Evolutionary conservation across 2,888 invertebrate genomes (phyloP).

Genomic region (Chloromyia formosa): DNA sequence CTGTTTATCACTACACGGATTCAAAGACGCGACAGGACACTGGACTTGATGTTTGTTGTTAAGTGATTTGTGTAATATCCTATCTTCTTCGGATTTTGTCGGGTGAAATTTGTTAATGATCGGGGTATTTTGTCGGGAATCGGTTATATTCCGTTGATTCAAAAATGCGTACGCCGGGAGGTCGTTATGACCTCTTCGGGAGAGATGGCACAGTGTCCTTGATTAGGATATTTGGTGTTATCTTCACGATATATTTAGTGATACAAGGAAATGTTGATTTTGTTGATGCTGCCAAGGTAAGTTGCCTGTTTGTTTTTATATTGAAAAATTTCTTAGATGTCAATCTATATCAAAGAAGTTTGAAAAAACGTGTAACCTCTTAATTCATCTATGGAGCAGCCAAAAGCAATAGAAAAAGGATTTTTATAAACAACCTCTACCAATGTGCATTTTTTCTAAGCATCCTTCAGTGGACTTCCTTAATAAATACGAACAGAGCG

Average conservation of each 20-base stretch:
- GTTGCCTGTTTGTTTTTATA: conserved; percentile 49
- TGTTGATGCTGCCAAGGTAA: conserved; percentile 61
- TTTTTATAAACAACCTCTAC: too few species aligned
- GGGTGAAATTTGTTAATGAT: conserved; percentile 19
- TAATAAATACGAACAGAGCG: too few species aligned
- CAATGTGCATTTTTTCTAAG: too few species aligned
- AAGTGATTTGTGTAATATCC: conserved; percentile 25
- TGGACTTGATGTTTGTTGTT: conserved; percentile 23
- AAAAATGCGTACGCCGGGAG: conserved; percentile 60
- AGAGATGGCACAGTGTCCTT: conserved; percentile 40
- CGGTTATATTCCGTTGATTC: conserved; percentile 33
- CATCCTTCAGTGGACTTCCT: too few species aligned
- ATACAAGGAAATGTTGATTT: conserved; percentile 55
- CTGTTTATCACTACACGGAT: not conserved
- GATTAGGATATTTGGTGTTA: conserved; percentile 55
- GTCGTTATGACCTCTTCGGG: conserved; percentile 60
- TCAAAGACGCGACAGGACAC: not conserved
- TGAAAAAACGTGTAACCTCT: too few species aligned
- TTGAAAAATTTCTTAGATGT: too few species aligned
- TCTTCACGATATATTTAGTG: conserved; percentile 55
- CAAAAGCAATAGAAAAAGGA: too few species aligned
- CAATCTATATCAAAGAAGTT: not conserved
- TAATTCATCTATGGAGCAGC: too few species aligned
- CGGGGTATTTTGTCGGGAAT: conserved; percentile 52
- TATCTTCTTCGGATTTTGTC: not conserved